Evolutionary conservation across 2,113 vertebrate genomes (phyloP), one percentile per base, ranked within the genome.

Genomic region (Muntiacus reevesi): DNA sequence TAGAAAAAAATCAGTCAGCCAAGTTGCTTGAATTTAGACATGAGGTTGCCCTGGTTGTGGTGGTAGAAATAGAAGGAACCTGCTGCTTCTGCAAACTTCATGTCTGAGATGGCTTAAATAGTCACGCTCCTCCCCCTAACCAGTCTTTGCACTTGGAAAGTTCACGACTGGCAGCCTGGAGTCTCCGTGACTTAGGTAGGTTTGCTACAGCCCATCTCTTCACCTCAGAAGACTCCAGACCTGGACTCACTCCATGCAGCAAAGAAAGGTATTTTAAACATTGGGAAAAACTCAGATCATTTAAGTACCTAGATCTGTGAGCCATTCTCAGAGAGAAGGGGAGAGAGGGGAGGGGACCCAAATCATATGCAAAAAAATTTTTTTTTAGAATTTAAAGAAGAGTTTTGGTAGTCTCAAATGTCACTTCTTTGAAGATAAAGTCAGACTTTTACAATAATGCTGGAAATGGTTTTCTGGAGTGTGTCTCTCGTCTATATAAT

Each of bases 11-110:
- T n/a, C 11, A 16, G 5, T 60, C 36, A 78, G 6, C 8, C 11
- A 25, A 16, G 8, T 60, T 43, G 21, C 91, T 95, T 74, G 83
- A 28, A 84, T 89, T 92, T 85, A 92, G 89, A 92, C 5, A 28
- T 64, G 30, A 7, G 43, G 1, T 43, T 94, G 60, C 78, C 52
- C 27, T 15, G 43, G 57, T 60, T 87, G 95, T 62, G 33, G 27
- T 36, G 30, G 16, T 0, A 52, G 17, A 94, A 97, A 33, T 78
- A 98, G 95, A 98, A 98, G 97, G 98, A 98, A 98, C 97, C 76
- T 60, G 16, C 47, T 96, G 19, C 33, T 98, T 98, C 87, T 98
- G 97, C 45, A 97, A 98, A 96, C 90, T 74, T 90, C 94, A 6
- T 95, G 79, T 93, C 89, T 96, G 15, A 90, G 74, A 95, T 64